A percentile compares a stretch with the other conserved stretches of the same genome.
These are phyloP conservation scores for Zingel zingel DNA, from an alignment of 2,113 vertebrate genomes.

Conservation along the genomic window DNA sequence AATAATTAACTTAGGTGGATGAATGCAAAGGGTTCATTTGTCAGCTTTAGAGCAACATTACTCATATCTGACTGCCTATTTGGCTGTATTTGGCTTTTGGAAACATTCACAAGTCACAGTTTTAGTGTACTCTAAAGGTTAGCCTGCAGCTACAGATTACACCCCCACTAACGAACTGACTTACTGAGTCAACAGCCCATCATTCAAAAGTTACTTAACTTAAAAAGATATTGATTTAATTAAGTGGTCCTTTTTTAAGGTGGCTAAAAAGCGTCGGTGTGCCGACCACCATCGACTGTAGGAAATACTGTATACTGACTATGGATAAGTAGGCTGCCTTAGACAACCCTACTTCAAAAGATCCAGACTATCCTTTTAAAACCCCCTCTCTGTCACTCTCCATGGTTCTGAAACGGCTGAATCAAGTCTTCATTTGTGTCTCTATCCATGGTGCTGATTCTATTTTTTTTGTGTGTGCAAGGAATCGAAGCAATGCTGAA, in stretches of 20 bases:
- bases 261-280: too few relatives aligned
- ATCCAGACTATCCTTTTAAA: not conserved
- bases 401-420: not conserved
- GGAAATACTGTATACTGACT: too few relatives aligned
- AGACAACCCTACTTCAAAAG: too few relatives aligned
- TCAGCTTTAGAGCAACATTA: slow-evolving; percentile 12
- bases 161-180: slow-evolving; percentile 29
- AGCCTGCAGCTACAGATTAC: slow-evolving; percentile 37
- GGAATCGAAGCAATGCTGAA: not conserved
- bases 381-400: not conserved
- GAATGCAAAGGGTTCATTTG: not conserved
- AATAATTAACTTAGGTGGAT: not conserved
- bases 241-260: too few relatives aligned
- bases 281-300: too few relatives aligned
- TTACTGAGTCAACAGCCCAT: slow-evolving; percentile 39
- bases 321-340: not conserved
- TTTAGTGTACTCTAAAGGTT: slow-evolving; percentile 25
- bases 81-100: not conserved
- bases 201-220: not conserved
- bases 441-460: slow-evolving; percentile 28
- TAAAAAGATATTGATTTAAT: too few relatives aligned
- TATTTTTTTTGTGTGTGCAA: not conserved
- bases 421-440: not conserved
- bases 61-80: slow-evolving; percentile 10
- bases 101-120: slow-evolving; percentile 29